phyloP scores from a whole-genome alignment of 1,140 invertebrate genomes.

The Ephestia elutella region DNA sequence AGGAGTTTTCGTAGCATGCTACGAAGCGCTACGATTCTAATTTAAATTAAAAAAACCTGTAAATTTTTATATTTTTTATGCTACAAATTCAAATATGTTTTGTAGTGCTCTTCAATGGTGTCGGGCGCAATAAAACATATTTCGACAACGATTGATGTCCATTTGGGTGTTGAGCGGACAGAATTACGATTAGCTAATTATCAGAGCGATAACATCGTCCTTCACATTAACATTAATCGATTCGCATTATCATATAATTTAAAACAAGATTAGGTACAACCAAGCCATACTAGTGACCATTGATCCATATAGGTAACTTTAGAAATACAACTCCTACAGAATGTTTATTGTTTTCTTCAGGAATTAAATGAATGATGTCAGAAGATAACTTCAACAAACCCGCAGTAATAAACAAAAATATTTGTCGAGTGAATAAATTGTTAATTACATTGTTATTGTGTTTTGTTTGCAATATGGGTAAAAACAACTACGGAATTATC shows the following conservation, averaged over 20 bases:
- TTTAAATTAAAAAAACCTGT: no score
- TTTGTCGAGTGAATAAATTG: background rate
- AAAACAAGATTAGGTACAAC: background rate
- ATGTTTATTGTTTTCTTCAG: no score
- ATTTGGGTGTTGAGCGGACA: background rate
- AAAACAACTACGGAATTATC: background rate
- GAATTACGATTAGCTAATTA: background rate
- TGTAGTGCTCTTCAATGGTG: no score
- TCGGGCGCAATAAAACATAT: background rate
- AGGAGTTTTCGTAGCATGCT: no score
- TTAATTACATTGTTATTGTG: background rate
- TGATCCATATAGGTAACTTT: background rate
- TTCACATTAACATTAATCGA: constrained; percentile 3
- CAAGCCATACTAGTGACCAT: background rate
- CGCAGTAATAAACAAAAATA: background rate
- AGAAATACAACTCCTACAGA: background rate
- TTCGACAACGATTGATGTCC: background rate
- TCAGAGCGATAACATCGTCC: constrained; percentile 1
- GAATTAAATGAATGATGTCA: background rate
- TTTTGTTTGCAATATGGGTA: background rate
- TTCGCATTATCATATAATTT: constrained; percentile 4
- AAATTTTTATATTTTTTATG: no score
- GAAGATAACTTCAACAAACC: background rate
- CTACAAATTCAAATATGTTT: no score
- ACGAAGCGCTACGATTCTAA: no score